Conservation (phyloP, 1,140 invertebrate species). For the Drosophila guanche region DNA sequence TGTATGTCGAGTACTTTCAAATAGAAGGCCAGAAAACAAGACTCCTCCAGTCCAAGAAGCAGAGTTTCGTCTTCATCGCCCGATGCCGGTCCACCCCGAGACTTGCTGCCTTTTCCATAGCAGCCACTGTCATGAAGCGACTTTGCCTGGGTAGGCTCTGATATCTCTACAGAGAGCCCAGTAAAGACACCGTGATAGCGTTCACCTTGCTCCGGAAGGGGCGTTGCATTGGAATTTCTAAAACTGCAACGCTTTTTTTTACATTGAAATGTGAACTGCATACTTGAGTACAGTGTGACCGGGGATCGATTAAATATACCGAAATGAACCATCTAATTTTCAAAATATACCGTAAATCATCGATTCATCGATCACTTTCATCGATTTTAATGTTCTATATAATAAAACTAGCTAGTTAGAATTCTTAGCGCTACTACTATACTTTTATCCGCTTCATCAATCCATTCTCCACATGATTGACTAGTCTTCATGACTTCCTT, state of each 20-base stretch:
- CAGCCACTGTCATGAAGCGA: constrained; percentile 88
- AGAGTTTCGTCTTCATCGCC: constrained; percentile 85
- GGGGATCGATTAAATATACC: too few species aligned
- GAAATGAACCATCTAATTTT: too few species aligned
- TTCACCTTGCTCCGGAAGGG: constrained; percentile 29
- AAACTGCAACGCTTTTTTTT: constrained; percentile 49
- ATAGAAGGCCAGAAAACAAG: constrained; percentile 91
- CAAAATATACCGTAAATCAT: too few species aligned
- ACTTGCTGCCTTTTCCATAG: constrained; percentile 89
- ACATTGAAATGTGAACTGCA: constrained; percentile 58
- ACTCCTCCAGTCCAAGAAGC: constrained; percentile 89
- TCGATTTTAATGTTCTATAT: too few species aligned
- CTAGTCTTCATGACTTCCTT: too few species aligned
- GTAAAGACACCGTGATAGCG: constrained; percentile 84
- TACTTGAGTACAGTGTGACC: neutral
- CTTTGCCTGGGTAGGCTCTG: constrained; percentile 85
- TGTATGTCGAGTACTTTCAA: constrained; percentile 89
- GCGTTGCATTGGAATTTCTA: constrained; percentile 2
- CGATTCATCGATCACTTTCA: too few species aligned
- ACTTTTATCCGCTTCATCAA: too few species aligned
- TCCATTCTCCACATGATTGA: too few species aligned
- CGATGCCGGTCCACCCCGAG: constrained; percentile 85
- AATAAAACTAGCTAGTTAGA: too few species aligned
- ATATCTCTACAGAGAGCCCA: constrained; percentile 87
- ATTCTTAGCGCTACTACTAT: too few species aligned